phyloP scores from a whole-genome alignment of 2,888 invertebrate genomes.

The Isotomurus palustris region DNA sequence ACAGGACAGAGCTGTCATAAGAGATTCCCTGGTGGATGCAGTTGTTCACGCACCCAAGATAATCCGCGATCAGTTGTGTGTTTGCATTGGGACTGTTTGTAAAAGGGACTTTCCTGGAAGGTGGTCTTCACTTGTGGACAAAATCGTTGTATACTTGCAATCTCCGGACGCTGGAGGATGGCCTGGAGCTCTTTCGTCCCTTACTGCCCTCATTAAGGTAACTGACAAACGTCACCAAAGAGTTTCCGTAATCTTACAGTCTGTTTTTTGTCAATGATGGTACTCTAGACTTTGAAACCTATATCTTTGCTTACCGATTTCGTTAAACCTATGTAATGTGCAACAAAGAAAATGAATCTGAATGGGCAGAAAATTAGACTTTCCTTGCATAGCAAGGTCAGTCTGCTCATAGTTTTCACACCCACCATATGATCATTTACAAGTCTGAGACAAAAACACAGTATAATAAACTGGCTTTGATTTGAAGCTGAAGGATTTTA shows the following conservation, averaged over 20 bases:
- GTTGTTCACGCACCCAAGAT: slow-evolving; percentile 75
- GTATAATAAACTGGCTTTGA: neutral
- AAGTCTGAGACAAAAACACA: neutral
- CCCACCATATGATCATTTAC: neutral
- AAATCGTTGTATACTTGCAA: slow-evolving; percentile 87
- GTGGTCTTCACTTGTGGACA: slow-evolving; percentile 94
- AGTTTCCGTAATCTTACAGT: neutral
- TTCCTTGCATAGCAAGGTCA: neutral
- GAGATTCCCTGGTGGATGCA: slow-evolving; percentile 92
- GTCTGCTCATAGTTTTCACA: neutral
- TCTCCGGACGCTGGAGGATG: slow-evolving; percentile 73
- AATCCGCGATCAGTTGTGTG: slow-evolving; percentile 76
- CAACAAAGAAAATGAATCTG: slow-evolving; percentile 1
- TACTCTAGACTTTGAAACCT: slow-evolving; percentile 2
- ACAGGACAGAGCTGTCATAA: slow-evolving; percentile 88
- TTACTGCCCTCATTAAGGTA: slow-evolving; percentile 86
- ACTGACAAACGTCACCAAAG: neutral
- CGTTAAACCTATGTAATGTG: neutral
- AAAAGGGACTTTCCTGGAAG: slow-evolving; percentile 92
- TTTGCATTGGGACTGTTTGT: slow-evolving; percentile 88
- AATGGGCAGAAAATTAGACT: slow-evolving; percentile 1
- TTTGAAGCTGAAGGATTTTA: neutral
- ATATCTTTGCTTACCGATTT: neutral
- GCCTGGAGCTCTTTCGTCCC: slow-evolving; percentile 84
- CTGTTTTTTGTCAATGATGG: neutral